Percentiles rank a stretch among this genome's conserved stretches.
Conservation (phyloP, 2,797 vertebrate species). For the Enteromius anoplus region DNA sequence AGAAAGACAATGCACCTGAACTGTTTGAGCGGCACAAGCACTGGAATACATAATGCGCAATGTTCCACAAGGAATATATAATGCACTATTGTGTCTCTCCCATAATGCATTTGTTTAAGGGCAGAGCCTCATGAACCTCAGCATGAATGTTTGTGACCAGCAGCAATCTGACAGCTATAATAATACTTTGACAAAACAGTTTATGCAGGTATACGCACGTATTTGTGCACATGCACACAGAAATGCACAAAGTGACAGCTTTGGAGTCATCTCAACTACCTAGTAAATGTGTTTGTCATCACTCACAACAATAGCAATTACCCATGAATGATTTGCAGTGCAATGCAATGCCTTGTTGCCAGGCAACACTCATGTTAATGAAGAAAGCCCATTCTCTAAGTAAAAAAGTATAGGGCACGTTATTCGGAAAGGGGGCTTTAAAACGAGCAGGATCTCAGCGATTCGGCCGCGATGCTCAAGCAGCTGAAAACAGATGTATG, state of each 20-base stretch:
- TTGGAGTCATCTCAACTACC: conserved; percentile 56
- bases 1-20: conserved; percentile 47
- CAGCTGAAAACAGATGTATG: conserved; percentile 32
- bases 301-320: conserved; percentile 71
- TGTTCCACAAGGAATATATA: conserved; percentile 34
- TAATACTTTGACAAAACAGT: conserved; percentile 1
- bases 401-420: conserved; percentile 59
- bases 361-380: conserved; percentile 71
- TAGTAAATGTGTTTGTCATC: conserved; percentile 65
- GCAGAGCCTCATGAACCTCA: background rate
- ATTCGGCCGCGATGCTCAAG: background rate
- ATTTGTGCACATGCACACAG: background rate
- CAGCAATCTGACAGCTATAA: conserved; percentile 32
- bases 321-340: conserved; percentile 70
- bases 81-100: conserved; percentile 37
- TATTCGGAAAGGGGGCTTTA: conserved; percentile 51
- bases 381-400: conserved; percentile 58
- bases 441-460: conserved; percentile 11
- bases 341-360: conserved; percentile 64
- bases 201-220: background rate
- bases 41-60: conserved; percentile 29
- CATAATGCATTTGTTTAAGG: conserved; percentile 7
- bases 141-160: background rate
- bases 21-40: conserved; percentile 40
- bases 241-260: conserved; percentile 10